phyloP scores from a whole-genome alignment of 2,797 vertebrate species.

The Pteropus rufus region DNA sequence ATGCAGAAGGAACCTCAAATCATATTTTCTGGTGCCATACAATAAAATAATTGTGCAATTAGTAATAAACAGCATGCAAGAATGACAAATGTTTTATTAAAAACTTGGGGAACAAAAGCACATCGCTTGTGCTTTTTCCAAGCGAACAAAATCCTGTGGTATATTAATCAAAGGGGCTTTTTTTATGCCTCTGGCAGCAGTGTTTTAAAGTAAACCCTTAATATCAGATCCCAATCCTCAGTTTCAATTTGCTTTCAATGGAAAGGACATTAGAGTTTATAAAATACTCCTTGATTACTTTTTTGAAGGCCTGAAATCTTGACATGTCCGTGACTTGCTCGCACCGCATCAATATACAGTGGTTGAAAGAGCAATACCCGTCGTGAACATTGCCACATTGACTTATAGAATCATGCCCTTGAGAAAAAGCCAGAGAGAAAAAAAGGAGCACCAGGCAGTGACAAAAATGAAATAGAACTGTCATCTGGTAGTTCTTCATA shows the following conservation, averaged over 20 bases:
- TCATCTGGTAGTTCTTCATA: constrained; percentile 86
- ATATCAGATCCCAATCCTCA: constrained; percentile 57
- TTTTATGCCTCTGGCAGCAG: constrained; percentile 64
- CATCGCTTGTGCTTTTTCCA: constrained; percentile 60
- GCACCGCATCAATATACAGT: constrained; percentile 65
- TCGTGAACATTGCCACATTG: constrained; percentile 78
- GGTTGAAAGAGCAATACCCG: constrained; percentile 80
- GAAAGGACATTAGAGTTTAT: constrained; percentile 69
- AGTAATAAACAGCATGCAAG: constrained; percentile 63
- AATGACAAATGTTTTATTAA: constrained; percentile 74
- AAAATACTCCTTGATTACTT: constrained; percentile 74
- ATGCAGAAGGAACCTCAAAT: constrained; percentile 62
- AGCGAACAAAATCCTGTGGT: constrained; percentile 31
- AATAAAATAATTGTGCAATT: constrained; percentile 74
- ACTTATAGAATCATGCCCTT: constrained; percentile 85
- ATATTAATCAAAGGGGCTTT: constrained; percentile 60
- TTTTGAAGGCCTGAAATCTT: constrained; percentile 74
- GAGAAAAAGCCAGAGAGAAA: constrained; percentile 81
- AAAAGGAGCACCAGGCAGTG: constrained; percentile 79
- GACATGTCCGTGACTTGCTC: constrained; percentile 59
- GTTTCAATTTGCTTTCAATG: constrained; percentile 72
- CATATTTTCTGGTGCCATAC: constrained; percentile 58
- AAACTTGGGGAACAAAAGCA: constrained; percentile 66
- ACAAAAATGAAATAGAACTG: constrained; percentile 88
- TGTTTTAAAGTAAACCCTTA: constrained; percentile 71